Conservation (phyloP, 2,113 vertebrate genomes). For the Diadophis punctatus region DNA sequence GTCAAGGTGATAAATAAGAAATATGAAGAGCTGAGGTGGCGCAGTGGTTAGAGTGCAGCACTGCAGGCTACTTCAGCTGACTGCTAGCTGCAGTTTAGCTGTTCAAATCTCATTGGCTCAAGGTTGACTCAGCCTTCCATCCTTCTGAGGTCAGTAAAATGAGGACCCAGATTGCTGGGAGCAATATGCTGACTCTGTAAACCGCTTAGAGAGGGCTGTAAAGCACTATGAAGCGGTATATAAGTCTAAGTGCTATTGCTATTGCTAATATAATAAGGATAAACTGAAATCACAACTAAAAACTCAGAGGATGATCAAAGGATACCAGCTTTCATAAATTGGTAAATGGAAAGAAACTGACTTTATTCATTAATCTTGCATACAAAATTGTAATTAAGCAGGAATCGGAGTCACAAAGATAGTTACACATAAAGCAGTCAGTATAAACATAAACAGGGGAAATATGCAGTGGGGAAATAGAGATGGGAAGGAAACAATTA, state of each 20-base stretch:
- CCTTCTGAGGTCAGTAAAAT: too few relatives aligned
- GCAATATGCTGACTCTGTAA: too few relatives aligned
- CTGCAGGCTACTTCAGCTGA: too few relatives aligned
- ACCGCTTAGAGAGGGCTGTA: too few relatives aligned
- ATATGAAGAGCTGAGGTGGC: too few relatives aligned
- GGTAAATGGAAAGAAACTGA: background rate
- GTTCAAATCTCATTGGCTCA: too few relatives aligned
- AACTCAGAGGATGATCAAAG: slow-evolving; percentile 1
- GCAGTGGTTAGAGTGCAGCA: too few relatives aligned
- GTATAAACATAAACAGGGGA: background rate
- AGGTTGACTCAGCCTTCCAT: too few relatives aligned
- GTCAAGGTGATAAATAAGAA: background rate
- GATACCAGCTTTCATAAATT: background rate
- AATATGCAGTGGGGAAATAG: background rate
- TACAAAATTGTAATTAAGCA: slow-evolving; percentile 8
- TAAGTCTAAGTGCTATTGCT: too few relatives aligned
- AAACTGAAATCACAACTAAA: background rate
- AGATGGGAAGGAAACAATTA: background rate
- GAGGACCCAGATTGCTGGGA: too few relatives aligned
- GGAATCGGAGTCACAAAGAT: slow-evolving; percentile 11
- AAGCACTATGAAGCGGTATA: too few relatives aligned
- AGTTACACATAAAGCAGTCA: background rate
- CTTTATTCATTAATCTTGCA: background rate
- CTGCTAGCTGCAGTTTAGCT: too few relatives aligned
- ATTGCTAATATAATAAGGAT: background rate